Percentiles rank a stretch among this genome's conserved stretches.
Conservation (phyloP, 1,140 invertebrate species). For the Drosophila ohnishii region DNA sequence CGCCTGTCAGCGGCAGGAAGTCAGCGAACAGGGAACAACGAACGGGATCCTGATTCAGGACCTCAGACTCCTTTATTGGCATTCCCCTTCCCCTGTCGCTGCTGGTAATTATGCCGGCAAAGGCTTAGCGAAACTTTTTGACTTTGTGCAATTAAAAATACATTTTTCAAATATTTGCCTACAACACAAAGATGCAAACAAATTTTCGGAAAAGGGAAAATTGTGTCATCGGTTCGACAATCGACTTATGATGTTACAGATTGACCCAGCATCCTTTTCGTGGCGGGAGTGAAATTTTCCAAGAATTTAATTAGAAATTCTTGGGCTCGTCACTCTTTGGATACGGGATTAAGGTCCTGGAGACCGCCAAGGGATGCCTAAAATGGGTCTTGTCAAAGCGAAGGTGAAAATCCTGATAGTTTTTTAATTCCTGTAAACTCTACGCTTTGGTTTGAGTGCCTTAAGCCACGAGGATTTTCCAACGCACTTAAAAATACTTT, state of each 20-base stretch:
- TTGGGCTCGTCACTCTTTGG: constrained; percentile 15
- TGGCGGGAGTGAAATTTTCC: constrained; percentile 28
- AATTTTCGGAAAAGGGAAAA: constrained; percentile 6
- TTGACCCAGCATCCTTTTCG: constrained; percentile 34
- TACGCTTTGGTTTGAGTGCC: constrained; percentile 8
- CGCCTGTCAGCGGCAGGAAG: constrained; percentile 42
- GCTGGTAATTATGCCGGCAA: constrained; percentile 62
- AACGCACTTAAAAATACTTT: constrained; percentile 45
- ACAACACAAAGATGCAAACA: constrained; percentile 50
- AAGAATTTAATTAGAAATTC: constrained; percentile 65
- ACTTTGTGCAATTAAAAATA: constrained; percentile 78
- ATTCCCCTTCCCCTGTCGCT: constrained; percentile 14
- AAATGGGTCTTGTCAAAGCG: not conserved
- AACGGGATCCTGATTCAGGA: constrained; percentile 10
- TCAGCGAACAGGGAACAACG: constrained; percentile 18
- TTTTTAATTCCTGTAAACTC: constrained; percentile 2
- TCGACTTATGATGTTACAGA: constrained; percentile 22
- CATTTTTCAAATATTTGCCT: constrained; percentile 77
- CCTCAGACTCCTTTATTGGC: constrained; percentile 40
- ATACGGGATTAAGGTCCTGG: constrained; percentile 10
- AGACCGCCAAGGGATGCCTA: not conserved
- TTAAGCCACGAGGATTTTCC: constrained; percentile 50
- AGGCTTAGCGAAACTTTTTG: constrained; percentile 68
- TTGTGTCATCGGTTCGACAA: constrained; percentile 35
- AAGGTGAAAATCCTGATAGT: constrained; percentile 8